Evolutionary conservation across 2,888 invertebrate genomes (phyloP), one percentile per base, ranked within the genome.

Genomic region (Fissipunctia ypsillon): DNA sequence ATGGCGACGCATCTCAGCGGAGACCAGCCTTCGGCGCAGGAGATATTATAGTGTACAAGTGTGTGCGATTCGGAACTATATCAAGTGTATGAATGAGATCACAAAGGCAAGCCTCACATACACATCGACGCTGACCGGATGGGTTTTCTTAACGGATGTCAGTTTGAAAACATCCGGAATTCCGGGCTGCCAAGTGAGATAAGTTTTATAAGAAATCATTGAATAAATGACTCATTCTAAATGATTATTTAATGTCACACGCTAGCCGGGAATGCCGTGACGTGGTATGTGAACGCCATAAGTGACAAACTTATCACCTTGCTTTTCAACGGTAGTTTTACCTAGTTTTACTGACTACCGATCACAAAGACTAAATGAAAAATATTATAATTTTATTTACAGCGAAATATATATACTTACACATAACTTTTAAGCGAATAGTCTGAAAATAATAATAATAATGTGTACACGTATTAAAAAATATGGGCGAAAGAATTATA

Each of bases 101-200:
- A 69, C 43, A 54, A 54, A 60, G 19, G 9, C 64, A 68, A 43
- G 35, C 22, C 59, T 31, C 5, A 9, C 82, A 81, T 82, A 69
- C 45, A 41, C 52, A 82, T 41, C 1, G 28, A 41, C 19, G 16
- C 12, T 45, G 35, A 73, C 56, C 65, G 65, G 43, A 35, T 28
- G 73, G 69, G 80, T 66, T 83, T 83, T 74, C 52, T 59, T n/a
- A 5, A 12, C 75, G 63, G 74, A 73, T 59, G 22, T 54, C 14
- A 50, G 56, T 41, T 59, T 35, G 12, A 41, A 82, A 65, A 73
- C 54, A 52, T 74, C 75, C 75, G 80, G 69, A 64, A 48, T 66
- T 28, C 61, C 61, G 43, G 22, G 12, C 28, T n/a, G 31, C 2
- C 16, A 7, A 25, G 2, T 63, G 25, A 43, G 35, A 31, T 63